A percentile compares a stretch with the other conserved stretches of the same genome.
Evolutionary conservation across 2,797 vertebrate genomes (phyloP).

Genomic region (Triplophysa yarkandensis): DNA sequence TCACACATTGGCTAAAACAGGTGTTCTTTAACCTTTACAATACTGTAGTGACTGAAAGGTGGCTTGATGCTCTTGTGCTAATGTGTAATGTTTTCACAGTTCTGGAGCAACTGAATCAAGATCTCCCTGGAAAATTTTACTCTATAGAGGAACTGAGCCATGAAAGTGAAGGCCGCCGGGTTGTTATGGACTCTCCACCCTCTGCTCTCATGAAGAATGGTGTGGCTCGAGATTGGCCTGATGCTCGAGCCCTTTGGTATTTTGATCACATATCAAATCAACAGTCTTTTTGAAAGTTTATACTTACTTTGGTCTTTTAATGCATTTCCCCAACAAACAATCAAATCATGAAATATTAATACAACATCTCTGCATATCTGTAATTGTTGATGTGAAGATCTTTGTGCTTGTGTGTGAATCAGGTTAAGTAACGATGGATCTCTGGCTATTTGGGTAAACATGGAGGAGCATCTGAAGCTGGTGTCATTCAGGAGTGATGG

Average conservation of each 20-base stretch:
- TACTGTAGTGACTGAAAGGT: not conserved
- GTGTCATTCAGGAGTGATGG: slow-evolving; percentile 62
- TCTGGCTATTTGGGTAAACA: slow-evolving; percentile 71
- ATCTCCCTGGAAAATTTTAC: slow-evolving; percentile 62
- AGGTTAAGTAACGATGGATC: slow-evolving; percentile 69
- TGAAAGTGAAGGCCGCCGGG: slow-evolving; percentile 42
- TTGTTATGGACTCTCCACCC: slow-evolving; percentile 54
- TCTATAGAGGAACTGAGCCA: slow-evolving; percentile 60
- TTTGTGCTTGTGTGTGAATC: slow-evolving; percentile 16
- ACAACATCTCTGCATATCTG: no score
- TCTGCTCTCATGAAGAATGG: slow-evolving; percentile 57
- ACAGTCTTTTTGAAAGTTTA: no score
- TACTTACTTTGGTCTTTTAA: no score
- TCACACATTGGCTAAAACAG: slow-evolving; percentile 65
- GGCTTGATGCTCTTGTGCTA: not conserved
- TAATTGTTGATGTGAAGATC: not conserved
- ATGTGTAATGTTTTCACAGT: slow-evolving; percentile 47
- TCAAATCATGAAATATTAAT: no score
- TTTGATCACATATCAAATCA: no score
- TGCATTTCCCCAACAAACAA: no score
- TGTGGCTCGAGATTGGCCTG: slow-evolving; percentile 69
- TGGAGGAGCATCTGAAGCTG: slow-evolving; percentile 73
- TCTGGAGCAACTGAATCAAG: slow-evolving; percentile 54
- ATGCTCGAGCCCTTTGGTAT: slow-evolving; percentile 66
- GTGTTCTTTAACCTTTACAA: slow-evolving; percentile 55